Evolutionary conservation across 2,888 invertebrate genomes (phyloP), one percentile per base, ranked within the genome.

Genomic region (Schizotus pectinicornis): DNA sequence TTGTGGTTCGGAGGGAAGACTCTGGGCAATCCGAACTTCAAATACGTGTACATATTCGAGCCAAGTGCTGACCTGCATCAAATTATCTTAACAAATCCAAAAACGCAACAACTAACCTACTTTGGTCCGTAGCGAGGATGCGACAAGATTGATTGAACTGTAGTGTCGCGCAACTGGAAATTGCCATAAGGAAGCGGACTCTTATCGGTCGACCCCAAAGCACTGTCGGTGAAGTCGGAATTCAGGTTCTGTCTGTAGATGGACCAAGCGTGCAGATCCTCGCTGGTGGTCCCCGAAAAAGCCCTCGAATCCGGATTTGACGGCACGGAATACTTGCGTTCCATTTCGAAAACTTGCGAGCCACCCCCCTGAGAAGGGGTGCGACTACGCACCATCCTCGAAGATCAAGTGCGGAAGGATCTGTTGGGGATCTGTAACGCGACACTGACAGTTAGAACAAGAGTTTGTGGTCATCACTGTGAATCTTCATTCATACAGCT

Each of bases 221-320:
- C 95, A 67, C 94, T 94, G 80, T 95, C 95, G 65, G 95, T 95
- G 80, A 95, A 95, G 81, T 95, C 95, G 0, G 95, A 95, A 81
- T 95, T 95, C 70, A 95, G 83, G 79, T 95, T 95, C 87, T 95
- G 95, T 78, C 92, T 89, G 82, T 93, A 93, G 78, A 96, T 96
- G 67, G 95, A 95, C 96, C 96, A 96, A 59, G 95, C 95, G 79
- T 96, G 95, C 60, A 96, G 85, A 78, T 95, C 95, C 77, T 95
- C 95, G 48, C 92, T 92, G 69, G 93, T 91, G 77, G 92, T 91
- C 62, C 88, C 89, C 62, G 91, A 87, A 58, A 90, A 89, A 68
- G 84, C 79, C 63, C 83, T 75, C n/a, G 86, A 85, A 70, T 87
- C 86, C 56, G 92, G 88, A 78, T 90, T 89, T 68, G 92, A 91